Conservation (phyloP, 2,888 invertebrate genomes). For the Lymantria monacha region DNA sequence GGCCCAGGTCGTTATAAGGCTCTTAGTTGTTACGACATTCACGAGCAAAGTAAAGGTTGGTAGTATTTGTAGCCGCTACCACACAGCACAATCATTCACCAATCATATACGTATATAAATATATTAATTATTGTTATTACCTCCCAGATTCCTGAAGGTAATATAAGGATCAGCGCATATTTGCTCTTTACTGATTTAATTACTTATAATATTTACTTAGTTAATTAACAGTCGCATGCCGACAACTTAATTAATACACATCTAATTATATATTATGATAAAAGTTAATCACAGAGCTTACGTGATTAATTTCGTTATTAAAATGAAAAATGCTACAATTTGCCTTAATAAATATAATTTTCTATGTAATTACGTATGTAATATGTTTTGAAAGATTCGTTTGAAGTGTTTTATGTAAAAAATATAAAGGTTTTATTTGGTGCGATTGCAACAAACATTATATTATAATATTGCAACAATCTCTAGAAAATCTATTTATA, state of each 20-base stretch:
- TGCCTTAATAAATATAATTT: not conserved
- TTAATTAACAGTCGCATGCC: not conserved
- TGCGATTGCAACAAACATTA: too few relatives aligned
- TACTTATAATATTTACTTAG: not conserved
- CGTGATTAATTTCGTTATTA: slow-evolving; percentile 8
- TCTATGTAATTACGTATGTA: not conserved
- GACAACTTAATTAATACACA: slow-evolving; percentile 13
- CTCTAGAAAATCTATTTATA: too few relatives aligned
- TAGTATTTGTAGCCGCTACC: too few relatives aligned
- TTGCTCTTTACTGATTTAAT: not conserved
- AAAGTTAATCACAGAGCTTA: slow-evolving; percentile 5
- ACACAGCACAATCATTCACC: too few relatives aligned
- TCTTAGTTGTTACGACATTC: too few relatives aligned
- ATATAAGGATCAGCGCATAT: not conserved
- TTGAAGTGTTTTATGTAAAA: not conserved
- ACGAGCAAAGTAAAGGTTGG: too few relatives aligned
- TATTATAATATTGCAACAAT: not conserved
- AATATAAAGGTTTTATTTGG: not conserved
- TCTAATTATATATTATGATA: slow-evolving; percentile 18
- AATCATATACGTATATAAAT: too few relatives aligned
- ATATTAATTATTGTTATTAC: too few relatives aligned
- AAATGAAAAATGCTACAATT: not conserved
- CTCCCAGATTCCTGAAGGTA: too few relatives aligned
- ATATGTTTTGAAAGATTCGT: not conserved
- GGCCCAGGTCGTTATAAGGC: too few relatives aligned